phyloP scores from a whole-genome alignment of 2,113 vertebrate genomes.

The Eudorcas thomsonii region DNA sequence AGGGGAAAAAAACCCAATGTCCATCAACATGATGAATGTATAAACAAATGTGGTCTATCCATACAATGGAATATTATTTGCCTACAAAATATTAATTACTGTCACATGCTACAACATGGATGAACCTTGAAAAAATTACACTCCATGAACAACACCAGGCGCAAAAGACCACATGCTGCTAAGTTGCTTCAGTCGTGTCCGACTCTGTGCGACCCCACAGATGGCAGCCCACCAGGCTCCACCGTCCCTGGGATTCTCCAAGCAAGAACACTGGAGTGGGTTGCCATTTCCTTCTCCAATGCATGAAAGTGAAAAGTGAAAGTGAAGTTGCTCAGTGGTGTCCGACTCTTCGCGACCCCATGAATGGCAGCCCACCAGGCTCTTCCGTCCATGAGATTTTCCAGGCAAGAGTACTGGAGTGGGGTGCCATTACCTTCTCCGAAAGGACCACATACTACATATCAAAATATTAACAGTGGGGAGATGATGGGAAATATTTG shows the following conservation, averaged over 20 bases:
- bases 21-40: not conserved
- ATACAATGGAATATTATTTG: not conserved
- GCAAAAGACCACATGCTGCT: not conserved
- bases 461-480: not conserved
- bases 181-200: too few species aligned
- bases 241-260: too few species aligned
- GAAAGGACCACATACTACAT: not conserved
- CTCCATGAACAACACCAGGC: rapidly evolving
- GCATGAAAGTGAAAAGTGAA: too few species aligned
- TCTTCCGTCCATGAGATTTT: too few species aligned
- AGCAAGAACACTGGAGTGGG: too few species aligned
- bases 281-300: too few species aligned
- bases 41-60: not conserved
- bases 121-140: not conserved
- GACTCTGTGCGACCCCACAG: too few species aligned
- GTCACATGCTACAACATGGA: not conserved
- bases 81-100: not conserved
- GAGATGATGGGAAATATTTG: not conserved
- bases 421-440: too few species aligned
- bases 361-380: too few species aligned
- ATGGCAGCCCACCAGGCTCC: too few species aligned
- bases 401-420: too few species aligned
- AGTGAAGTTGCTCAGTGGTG: too few species aligned
- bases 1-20: not conserved
- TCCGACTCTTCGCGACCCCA: rapidly evolving